Conservation (phyloP, 2,797 vertebrate genomes). For the Eidolon dupreanum region DNA sequence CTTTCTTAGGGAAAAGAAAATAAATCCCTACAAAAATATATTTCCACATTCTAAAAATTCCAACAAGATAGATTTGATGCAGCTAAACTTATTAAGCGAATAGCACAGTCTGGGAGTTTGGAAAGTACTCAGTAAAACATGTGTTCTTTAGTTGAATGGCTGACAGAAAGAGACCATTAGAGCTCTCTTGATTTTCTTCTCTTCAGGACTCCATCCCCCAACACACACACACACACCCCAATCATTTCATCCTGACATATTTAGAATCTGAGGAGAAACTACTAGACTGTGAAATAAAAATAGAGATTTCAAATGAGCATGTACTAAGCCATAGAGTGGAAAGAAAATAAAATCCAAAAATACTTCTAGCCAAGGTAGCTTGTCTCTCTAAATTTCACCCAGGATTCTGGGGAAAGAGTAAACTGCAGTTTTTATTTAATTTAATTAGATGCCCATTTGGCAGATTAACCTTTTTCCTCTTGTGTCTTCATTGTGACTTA, state of each 20-base stretch:
- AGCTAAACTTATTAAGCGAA: neutral
- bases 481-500: slow-evolving; percentile 47
- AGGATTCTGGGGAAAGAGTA: neutral
- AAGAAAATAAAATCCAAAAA: slow-evolving; percentile 44
- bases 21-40: neutral
- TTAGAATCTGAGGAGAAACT: neutral
- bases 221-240: fast-evolving
- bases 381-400: slow-evolving; percentile 24
- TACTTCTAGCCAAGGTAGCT: neutral
- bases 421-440: slow-evolving; percentile 46
- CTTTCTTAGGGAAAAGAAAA: slow-evolving; percentile 8
- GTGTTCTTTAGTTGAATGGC: neutral
- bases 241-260: neutral
- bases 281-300: slow-evolving; percentile 14
- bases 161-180: neutral
- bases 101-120: neutral
- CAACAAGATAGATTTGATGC: neutral
- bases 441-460: slow-evolving; percentile 29
- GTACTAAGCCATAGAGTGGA: neutral
- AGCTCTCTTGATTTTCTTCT: neutral
- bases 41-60: neutral
- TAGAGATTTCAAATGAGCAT: neutral
- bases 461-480: slow-evolving; percentile 42
- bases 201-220: neutral
- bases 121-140: neutral